Evolutionary conservation across 30 jellyfish, hydroid and myxozoan species (phyloP), one percentile per base, ranked within the genome.

Genomic region (Aurelia aurita): DNA sequence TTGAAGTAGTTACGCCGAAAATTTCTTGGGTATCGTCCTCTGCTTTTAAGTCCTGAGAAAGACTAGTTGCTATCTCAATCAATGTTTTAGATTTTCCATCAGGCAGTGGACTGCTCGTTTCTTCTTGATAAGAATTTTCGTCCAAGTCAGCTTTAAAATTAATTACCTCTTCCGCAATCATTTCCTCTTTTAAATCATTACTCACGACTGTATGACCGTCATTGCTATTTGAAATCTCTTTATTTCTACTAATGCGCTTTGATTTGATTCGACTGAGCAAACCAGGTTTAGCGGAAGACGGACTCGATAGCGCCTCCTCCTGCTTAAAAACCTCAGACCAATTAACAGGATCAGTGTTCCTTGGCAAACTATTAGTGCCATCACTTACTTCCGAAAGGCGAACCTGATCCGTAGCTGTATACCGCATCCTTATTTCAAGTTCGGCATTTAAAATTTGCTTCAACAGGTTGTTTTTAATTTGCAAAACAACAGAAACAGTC

Each of bases 341-440:
- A 11, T 75, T 21, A 22, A 44, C 32, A 3, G 49, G 64, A 35
- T 85, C 76, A 8, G 84, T 25, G 22, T 23, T 28, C 14, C 49
- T 11, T 34, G 39, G 47, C 61, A 64, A 8, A 54, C 58, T 16
- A 22, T 46, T 35, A 3, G 5, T 15, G 0, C 44, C 78, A 1
- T 77, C 82, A 54, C 65, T 88, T 16, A 63, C 88, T 16, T 69
- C 86, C 20, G 84, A 60, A 10, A 62, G 61, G 20, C 89, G 47
- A 11, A 27, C 84, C 8, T 63, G 43, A 20, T 65, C 95, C 2
- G 95, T 85, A 70, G 65, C 84, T 15, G 84, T 88, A 39, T 88
- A 88, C 46, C 83, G 63, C 89, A 88, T 47, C 55, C 96, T 65
- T 22, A 88, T 80, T 28, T 58, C 86, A 29, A 89, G 71, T 22